phyloP scores from a whole-genome alignment of 2,113 vertebrate genomes.

The Trematomus loennbergii region DNA sequence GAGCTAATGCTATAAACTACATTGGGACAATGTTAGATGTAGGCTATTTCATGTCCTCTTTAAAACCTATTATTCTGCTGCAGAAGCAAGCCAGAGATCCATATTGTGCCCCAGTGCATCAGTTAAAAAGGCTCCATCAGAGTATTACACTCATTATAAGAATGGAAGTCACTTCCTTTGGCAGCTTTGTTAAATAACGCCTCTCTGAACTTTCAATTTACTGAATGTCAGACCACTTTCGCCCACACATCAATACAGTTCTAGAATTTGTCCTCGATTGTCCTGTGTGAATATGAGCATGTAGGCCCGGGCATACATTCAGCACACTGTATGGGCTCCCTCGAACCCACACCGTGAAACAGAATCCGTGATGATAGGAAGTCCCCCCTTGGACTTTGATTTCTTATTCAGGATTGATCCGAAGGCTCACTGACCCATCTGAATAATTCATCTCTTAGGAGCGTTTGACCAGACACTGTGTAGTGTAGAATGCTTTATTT shows the following conservation, averaged over 20 bases:
- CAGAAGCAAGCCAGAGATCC: slow-evolving; percentile 24
- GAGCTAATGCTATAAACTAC: neutral
- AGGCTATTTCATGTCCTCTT: slow-evolving; percentile 27
- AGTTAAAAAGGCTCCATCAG: slow-evolving; percentile 60
- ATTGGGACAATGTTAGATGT: slow-evolving; percentile 1
- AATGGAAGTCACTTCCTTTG: slow-evolving; percentile 58
- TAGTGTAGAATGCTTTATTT: slow-evolving; percentile 41
- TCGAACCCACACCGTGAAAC: slow-evolving; percentile 50
- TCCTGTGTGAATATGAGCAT: slow-evolving; percentile 36
- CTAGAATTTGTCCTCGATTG: slow-evolving; percentile 51
- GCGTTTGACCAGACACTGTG: slow-evolving; percentile 1
- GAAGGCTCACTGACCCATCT: slow-evolving; percentile 37
- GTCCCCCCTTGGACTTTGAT: slow-evolving; percentile 58
- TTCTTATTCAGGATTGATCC: slow-evolving; percentile 68
- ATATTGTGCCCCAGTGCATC: slow-evolving; percentile 43
- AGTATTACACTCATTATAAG: slow-evolving; percentile 50
- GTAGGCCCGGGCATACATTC: neutral
- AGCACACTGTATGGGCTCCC: slow-evolving; percentile 19
- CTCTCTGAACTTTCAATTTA: slow-evolving; percentile 62
- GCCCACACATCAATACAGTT: slow-evolving; percentile 45
- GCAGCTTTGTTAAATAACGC: slow-evolving; percentile 64
- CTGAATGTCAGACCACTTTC: slow-evolving; percentile 54
- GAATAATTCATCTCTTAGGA: slow-evolving; percentile 62
- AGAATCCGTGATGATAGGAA: slow-evolving; percentile 49
- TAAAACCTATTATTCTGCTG: slow-evolving; percentile 33